Conservation (phyloP, 1,140 invertebrate genomes). For the Drosophila sechellia region DNA sequence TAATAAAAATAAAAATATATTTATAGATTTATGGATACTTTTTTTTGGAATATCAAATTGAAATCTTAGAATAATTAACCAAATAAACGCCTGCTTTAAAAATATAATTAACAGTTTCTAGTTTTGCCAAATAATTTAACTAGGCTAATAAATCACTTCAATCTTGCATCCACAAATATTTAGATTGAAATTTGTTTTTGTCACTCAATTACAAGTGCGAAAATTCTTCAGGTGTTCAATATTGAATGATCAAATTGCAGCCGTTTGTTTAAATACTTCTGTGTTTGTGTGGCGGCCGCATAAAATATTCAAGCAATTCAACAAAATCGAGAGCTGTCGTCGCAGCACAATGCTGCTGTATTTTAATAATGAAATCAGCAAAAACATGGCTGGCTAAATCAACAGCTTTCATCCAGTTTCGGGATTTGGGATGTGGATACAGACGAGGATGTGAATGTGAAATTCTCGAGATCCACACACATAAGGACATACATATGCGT, state of each 20-base stretch:
- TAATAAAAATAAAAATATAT: too few relatives aligned
- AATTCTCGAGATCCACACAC: conserved; percentile 21
- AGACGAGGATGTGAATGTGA: not conserved
- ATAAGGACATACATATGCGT: conserved; percentile 2
- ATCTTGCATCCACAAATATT: not conserved
- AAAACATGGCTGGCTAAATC: conserved; percentile 54
- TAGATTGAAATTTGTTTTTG: not conserved
- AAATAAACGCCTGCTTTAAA: too few relatives aligned
- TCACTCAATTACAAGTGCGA: not conserved
- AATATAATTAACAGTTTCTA: too few relatives aligned
- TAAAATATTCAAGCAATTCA: conserved; percentile 64
- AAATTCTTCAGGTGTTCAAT: not conserved
- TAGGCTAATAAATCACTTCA: too few relatives aligned
- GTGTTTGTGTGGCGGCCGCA: conserved; percentile 21
- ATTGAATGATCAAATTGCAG: not conserved
- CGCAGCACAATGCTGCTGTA: conserved; percentile 29
- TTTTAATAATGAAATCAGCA: conserved; percentile 75
- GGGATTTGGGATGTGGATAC: conserved; percentile 10
- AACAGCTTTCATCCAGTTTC: conserved; percentile 34
- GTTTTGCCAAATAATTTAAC: too few relatives aligned
- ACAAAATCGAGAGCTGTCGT: conserved; percentile 38
- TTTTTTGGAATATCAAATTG: too few relatives aligned
- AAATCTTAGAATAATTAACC: too few relatives aligned
- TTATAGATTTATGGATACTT: too few relatives aligned
- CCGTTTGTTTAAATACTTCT: not conserved